Evolutionary conservation across 2,888 invertebrate species (phyloP).

Genomic region (Aleiodes testaceus): DNA sequence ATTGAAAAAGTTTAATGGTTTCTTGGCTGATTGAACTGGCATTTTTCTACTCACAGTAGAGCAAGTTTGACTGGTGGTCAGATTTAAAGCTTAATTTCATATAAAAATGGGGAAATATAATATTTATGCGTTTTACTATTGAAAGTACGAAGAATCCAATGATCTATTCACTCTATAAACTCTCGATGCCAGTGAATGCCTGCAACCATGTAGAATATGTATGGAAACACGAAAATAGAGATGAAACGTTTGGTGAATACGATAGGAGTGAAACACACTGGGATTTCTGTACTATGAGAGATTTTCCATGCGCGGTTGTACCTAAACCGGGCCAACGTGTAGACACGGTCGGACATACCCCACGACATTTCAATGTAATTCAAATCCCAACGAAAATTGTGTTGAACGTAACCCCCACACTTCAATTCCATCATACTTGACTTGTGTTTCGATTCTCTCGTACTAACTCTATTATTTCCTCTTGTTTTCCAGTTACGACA

Average conservation of each 20-base stretch:
- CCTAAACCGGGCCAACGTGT: conserved; percentile 50
- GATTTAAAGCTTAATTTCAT: no score
- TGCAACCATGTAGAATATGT: conserved; percentile 38
- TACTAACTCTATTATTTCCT: neutral
- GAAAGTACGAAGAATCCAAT: neutral
- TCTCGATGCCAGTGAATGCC: conserved; percentile 44
- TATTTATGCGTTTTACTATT: neutral
- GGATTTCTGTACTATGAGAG: conserved; percentile 41
- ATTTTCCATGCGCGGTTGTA: conserved; percentile 46
- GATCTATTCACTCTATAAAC: conserved; percentile 38
- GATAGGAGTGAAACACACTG: conserved; percentile 39
- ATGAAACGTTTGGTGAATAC: conserved; percentile 40
- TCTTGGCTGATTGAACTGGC: no score
- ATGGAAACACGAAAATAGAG: conserved; percentile 29
- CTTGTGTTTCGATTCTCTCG: neutral
- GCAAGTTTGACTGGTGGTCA: no score
- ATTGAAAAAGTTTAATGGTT: no score
- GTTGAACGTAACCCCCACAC: conserved; percentile 10
- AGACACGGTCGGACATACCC: conserved; percentile 50
- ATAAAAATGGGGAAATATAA: neutral
- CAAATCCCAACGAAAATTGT: conserved; percentile 46
- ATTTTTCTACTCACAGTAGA: no score
- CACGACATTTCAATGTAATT: conserved; percentile 51
- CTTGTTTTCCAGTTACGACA: conserved; percentile 78
- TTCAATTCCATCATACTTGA: neutral